phyloP scores from a whole-genome alignment of 1,140 invertebrate species.

The Aphaenogaster floridana region DNA sequence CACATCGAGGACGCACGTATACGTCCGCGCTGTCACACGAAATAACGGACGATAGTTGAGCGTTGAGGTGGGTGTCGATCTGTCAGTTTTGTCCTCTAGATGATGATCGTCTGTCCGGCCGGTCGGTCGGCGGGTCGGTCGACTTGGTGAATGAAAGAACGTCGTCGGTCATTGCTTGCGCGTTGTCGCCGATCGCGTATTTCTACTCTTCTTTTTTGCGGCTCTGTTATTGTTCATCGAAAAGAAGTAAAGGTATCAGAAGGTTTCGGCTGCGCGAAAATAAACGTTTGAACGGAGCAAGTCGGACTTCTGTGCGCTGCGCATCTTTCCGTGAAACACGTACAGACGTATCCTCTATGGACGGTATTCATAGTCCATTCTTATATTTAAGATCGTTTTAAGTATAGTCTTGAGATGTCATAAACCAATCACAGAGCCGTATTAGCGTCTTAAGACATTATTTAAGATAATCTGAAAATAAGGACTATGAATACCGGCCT shows the following conservation, averaged over 20 bases:
- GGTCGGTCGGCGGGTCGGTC: background rate
- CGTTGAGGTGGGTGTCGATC: slow-evolving; percentile 45
- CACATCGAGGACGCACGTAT: background rate
- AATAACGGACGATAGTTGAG: slow-evolving; percentile 13
- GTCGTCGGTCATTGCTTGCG: background rate
- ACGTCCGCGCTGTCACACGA: background rate
- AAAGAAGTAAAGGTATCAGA: background rate
- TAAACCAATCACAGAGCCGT: no score
- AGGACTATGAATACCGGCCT: no score
- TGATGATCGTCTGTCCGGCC: background rate
- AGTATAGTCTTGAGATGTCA: no score
- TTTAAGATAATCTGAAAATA: no score
- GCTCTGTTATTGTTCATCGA: background rate
- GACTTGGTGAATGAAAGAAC: background rate
- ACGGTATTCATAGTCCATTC: no score
- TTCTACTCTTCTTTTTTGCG: background rate
- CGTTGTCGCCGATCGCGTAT: background rate
- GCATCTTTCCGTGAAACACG: background rate
- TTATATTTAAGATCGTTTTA: no score
- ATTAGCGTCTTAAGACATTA: no score
- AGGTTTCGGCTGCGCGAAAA: background rate
- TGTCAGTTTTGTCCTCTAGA: background rate
- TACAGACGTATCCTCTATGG: background rate
- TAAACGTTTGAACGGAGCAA: background rate
- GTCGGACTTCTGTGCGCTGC: background rate